phyloP scores from a whole-genome alignment of 1,140 invertebrate genomes.

The Hypsibius dujardini region DNA sequence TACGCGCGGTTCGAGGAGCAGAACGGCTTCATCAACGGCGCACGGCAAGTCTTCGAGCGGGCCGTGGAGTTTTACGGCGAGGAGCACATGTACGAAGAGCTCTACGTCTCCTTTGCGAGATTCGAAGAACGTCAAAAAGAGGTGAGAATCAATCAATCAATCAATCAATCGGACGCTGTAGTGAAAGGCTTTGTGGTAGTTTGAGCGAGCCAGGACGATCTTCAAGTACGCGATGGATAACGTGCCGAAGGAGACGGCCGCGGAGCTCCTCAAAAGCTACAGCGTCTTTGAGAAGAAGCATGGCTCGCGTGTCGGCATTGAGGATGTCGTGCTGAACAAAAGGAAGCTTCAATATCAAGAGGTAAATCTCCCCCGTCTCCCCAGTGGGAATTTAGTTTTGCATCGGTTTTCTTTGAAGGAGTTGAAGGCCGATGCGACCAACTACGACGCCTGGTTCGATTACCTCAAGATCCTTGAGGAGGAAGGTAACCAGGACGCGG shows the following conservation, averaged over 20 bases:
- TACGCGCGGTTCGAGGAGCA: constrained; percentile 91
- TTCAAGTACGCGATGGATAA: constrained; percentile 94
- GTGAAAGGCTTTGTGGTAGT: constrained; percentile 34
- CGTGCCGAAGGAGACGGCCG: constrained; percentile 74
- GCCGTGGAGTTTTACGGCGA: constrained; percentile 95
- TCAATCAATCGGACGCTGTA: too few relatives aligned
- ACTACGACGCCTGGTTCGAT: constrained; percentile 99
- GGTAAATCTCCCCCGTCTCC: neutral
- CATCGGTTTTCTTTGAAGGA: constrained; percentile 35
- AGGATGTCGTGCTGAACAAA: constrained; percentile 94
- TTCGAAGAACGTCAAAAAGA: constrained; percentile 98
- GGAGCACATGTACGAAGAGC: constrained; percentile 75
- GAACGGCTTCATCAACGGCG: constrained; percentile 73
- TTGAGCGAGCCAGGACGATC: constrained; percentile 83
- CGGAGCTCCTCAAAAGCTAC: constrained; percentile 92
- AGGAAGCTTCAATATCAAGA: constrained; percentile 90
- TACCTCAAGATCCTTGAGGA: constrained; percentile 81
- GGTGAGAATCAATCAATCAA: constrained; percentile 30
- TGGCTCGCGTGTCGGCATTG: constrained; percentile 85
- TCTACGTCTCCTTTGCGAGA: constrained; percentile 90
- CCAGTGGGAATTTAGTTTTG: neutral
- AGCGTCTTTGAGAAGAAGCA: constrained; percentile 99
- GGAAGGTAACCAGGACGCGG: constrained; percentile 62
- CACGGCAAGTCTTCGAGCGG: constrained; percentile 74
- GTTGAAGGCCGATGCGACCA: constrained; percentile 76